Evolutionary conservation across 2,113 vertebrate species (phyloP).

Genomic region (Microcebus tavaratra): DNA sequence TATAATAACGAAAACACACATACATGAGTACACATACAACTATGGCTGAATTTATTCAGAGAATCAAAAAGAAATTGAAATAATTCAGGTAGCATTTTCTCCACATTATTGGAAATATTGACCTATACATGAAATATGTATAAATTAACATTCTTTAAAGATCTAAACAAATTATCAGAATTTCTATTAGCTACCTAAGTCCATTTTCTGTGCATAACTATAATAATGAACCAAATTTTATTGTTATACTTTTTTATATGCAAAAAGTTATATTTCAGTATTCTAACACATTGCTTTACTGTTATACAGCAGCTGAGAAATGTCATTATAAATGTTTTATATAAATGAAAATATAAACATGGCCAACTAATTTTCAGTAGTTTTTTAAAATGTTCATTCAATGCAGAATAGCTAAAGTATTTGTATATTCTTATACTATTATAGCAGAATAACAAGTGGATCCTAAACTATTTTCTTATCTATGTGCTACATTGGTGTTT

Average conservation of each 20-base stretch:
- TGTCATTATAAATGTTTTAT: neutral
- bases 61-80: conserved; percentile 57
- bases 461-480: neutral
- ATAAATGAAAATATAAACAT: neutral
- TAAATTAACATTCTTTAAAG: conserved; percentile 69
- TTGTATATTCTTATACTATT: neutral
- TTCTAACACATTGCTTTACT: neutral
- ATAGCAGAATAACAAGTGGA: neutral
- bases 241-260: conserved; percentile 63
- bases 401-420: neutral
- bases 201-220: conserved; percentile 79
- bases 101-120: conserved; percentile 57
- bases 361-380: neutral
- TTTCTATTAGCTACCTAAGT: conserved; percentile 74
- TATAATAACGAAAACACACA: neutral
- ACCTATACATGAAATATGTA: conserved; percentile 42
- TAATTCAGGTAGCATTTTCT: conserved; percentile 10
- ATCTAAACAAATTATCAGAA: conserved; percentile 77
- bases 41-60: neutral
- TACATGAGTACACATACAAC: neutral
- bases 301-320: neutral
- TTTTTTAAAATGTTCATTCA: conserved; percentile 3
- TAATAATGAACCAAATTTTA: conserved; percentile 76
- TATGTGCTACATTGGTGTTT: neutral
- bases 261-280: conserved; percentile 59